Percentiles rank a stretch among this genome's conserved stretches.
phyloP scores from a whole-genome alignment of 2,113 vertebrate genomes.

The Caloenas nicobarica region DNA sequence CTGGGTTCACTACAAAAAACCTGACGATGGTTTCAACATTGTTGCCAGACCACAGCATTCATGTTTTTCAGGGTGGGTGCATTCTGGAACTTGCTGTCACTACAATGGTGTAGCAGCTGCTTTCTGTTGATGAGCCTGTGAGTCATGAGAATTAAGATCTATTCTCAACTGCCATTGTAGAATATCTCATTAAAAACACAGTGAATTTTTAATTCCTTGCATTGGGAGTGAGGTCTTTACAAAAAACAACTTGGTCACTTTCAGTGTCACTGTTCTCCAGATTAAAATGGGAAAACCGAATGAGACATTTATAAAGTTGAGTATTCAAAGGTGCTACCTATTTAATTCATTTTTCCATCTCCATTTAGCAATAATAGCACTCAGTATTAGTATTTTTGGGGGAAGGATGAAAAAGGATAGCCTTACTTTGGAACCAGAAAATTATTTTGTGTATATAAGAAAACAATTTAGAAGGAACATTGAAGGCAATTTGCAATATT shows the following conservation, averaged over 20 bases:
- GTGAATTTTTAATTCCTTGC: background rate
- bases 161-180: background rate
- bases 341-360: background rate
- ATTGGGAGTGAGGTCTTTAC: background rate
- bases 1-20: background rate
- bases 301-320: background rate
- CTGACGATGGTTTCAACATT: fast-evolving
- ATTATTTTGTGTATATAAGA: background rate
- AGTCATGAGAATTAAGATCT: background rate
- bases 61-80: background rate
- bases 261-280: background rate
- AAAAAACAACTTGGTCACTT: background rate
- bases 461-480: background rate
- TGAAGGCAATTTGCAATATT: background rate
- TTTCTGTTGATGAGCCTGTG: background rate
- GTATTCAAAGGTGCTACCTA: background rate
- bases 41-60: background rate
- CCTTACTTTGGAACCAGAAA: background rate
- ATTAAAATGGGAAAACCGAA: background rate
- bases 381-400: background rate
- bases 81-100: background rate
- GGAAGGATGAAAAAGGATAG: background rate
- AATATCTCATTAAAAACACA: background rate
- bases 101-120: background rate
- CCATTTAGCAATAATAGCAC: background rate